phyloP scores from a whole-genome alignment of 2,888 invertebrate genomes.

The Nycteola revayana region DNA sequence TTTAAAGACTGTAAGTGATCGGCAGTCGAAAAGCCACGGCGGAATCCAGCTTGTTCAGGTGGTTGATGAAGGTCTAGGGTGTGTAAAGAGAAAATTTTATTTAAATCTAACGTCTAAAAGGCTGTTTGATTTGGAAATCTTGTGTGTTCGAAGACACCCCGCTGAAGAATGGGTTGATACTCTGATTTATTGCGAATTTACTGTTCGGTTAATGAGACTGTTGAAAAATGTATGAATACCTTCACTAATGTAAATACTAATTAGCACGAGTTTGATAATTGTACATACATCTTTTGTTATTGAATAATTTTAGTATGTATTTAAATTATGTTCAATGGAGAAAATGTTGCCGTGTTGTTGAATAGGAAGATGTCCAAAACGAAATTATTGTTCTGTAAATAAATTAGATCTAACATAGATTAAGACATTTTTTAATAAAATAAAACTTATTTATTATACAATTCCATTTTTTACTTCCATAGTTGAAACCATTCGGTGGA shows the following conservation, averaged over 20 bases:
- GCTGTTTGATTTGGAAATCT: too few species aligned
- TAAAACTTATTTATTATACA: slow-evolving; percentile 74
- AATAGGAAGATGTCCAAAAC: slow-evolving; percentile 34
- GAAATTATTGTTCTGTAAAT: slow-evolving; percentile 58
- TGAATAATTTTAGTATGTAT: slow-evolving; percentile 4
- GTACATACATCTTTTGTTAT: slow-evolving; percentile 21
- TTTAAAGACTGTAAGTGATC: too few species aligned
- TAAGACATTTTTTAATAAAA: slow-evolving; percentile 65
- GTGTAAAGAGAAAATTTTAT: too few species aligned
- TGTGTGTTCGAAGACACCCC: too few species aligned
- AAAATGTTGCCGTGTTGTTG: slow-evolving; percentile 24
- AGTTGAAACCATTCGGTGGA: too few species aligned
- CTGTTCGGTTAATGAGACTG: not conserved
- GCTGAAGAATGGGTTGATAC: slow-evolving; percentile 3
- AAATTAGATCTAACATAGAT: slow-evolving; percentile 54
- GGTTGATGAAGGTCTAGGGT: too few species aligned
- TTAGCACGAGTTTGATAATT: slow-evolving; percentile 15
- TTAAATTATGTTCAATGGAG: slow-evolving; percentile 5
- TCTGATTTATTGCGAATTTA: too few species aligned
- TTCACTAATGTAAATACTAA: slow-evolving; percentile 16
- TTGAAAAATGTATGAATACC: not conserved
- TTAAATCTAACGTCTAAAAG: too few species aligned
- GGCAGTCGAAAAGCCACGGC: too few species aligned
- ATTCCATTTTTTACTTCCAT: slow-evolving; percentile 25
- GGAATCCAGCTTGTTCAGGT: too few species aligned